Percentiles rank a stretch among this genome's conserved stretches.
phyloP scores from a whole-genome alignment of 2,797 vertebrate genomes.

The Phyllotis vaccarum region DNA sequence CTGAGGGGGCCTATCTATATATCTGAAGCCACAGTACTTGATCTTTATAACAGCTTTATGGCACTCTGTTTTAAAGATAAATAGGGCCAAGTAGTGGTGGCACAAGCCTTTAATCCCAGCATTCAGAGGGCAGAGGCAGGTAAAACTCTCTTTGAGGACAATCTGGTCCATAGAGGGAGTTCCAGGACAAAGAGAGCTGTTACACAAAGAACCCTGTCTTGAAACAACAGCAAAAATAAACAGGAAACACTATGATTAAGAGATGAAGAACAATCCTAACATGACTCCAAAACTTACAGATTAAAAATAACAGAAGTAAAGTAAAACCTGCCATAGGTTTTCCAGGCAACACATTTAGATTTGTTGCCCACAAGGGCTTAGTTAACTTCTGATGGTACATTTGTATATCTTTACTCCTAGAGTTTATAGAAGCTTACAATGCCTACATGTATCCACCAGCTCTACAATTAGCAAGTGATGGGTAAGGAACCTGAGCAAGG shows the following conservation, averaged over 20 bases:
- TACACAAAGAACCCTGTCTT: neutral
- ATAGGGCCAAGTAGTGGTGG: neutral
- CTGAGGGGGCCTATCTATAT: neutral
- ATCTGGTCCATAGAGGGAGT: neutral
- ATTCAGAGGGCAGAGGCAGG: neutral
- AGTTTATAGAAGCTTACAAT: neutral
- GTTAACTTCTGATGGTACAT: neutral
- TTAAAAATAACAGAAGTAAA: neutral
- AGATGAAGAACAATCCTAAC: neutral
- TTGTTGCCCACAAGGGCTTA: neutral
- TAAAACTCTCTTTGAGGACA: neutral
- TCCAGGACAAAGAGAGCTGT: neutral
- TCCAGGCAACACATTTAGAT: neutral
- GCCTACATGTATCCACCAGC: neutral
- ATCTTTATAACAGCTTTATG: neutral
- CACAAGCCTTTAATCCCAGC: neutral
- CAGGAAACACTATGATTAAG: neutral
- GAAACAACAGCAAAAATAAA: neutral
- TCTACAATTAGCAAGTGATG: neutral
- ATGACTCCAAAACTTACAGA: neutral
- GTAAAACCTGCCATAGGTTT: neutral
- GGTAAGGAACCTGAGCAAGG: neutral
- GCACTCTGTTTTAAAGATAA: neutral
- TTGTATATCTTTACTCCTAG: neutral
- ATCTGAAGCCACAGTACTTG: neutral